Percentiles rank a stretch among this genome's conserved stretches.
phyloP scores from a whole-genome alignment of 92 coral and sea anemone species.

The Isaurus tuberculatus region DNA sequence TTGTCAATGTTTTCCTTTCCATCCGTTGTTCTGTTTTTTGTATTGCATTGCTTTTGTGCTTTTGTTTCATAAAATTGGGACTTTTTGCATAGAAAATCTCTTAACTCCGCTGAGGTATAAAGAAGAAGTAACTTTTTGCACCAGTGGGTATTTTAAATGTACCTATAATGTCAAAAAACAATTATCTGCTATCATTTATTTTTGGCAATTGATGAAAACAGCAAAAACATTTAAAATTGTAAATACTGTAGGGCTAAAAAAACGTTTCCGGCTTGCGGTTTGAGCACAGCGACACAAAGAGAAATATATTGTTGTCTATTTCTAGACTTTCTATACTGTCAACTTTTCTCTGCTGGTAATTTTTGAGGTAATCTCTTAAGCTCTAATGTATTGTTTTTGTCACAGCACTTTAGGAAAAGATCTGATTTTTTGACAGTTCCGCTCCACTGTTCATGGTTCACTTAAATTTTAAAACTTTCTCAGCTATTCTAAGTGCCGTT shows the following conservation, averaged over 20 bases:
- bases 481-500: too few relatives aligned
- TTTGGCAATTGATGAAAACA: not conserved
- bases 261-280: not conserved
- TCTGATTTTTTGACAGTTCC: not conserved
- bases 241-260: not conserved
- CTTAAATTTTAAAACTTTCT: too few relatives aligned
- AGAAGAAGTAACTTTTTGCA: not conserved
- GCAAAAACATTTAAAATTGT: not conserved
- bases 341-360: not conserved
- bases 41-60: too few relatives aligned
- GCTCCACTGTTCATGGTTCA: too few relatives aligned
- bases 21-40: too few relatives aligned
- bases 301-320: not conserved
- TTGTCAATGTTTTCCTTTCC: too few relatives aligned
- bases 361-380: not conserved
- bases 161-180: conserved; percentile 7
- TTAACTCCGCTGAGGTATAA: too few relatives aligned
- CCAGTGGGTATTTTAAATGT: not conserved
- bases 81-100: too few relatives aligned
- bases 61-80: too few relatives aligned
- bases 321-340: too few relatives aligned
- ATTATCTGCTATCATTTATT: not conserved
- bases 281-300: too few relatives aligned
- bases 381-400: not conserved
- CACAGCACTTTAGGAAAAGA: not conserved